Evolutionary conservation across 2,888 invertebrate species (phyloP), one percentile per base, ranked within the genome.

Genomic region (Psylliodes chrysocephalus): DNA sequence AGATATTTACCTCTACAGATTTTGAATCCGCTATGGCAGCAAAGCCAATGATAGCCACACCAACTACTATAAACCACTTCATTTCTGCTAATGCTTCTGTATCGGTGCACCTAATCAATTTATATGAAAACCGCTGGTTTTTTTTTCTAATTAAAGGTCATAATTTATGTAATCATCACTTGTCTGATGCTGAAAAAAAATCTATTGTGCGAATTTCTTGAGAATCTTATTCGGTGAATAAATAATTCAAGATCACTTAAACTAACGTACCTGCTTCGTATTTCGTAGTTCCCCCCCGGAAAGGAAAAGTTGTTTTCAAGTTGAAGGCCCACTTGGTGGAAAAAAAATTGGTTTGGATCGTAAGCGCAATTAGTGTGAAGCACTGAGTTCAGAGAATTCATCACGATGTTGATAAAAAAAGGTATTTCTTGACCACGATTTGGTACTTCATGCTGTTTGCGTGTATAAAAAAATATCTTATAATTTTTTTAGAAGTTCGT

Each of bases 41-140:
- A 12, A 52, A 46, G 30, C 63, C 38, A n/a, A 46, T 1, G 8
- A 35, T 28, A 33, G 57, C 59, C 25, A 59, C 59, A 59, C 52
- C 38, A 44, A 53, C 38, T 35, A 53, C 46, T 14, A 63, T 18
- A 6, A 49, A 59, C 59, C 15, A 57, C 57, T 40, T 63, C 63
- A 63, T 63, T 19, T 7, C 55, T 25, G 22, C 15, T 42, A 17
- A 42, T 47, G 14, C 25, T 25, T 19, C 6, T 1, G 33, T 5
- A 2, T 19, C 17, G 10, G 28, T 17, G 15, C 10, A 28, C n/a
- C 7, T n/a, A 19, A 22, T 15, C 40, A 47, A 55, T 61, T 61
- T 61, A 61, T 61, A 54, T 40, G 2, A 22, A 54, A 25, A 14
- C 30, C n/a, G 8, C 4, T 17, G 15, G 12, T 14, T 46, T 53